Conservation (phyloP, 2,797 vertebrate genomes). For the Danionella dracula region DNA sequence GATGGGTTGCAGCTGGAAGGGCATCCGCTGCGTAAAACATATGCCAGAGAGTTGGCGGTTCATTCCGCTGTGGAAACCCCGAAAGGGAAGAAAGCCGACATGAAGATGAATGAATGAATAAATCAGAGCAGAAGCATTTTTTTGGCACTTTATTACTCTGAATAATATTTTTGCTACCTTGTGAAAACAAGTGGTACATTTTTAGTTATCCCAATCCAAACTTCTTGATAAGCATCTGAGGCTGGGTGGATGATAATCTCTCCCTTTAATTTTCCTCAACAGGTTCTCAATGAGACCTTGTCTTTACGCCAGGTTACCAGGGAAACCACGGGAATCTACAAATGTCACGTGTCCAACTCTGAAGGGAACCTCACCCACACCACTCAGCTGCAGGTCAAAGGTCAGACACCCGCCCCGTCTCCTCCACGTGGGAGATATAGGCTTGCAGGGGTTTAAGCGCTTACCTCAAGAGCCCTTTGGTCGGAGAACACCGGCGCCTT, state of each 20-base stretch:
- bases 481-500: not conserved
- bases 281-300: conserved; percentile 88
- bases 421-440: conserved; percentile 17
- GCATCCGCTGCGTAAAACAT: no score
- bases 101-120: no score
- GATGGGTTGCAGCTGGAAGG: no score
- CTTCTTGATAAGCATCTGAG: no score
- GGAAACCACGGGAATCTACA: conserved; percentile 81
- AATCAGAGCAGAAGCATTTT: no score
- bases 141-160: no score
- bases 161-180: no score
- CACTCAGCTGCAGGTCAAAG: conserved; percentile 88
- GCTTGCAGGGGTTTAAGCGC: not conserved
- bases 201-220: no score
- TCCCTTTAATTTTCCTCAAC: not conserved
- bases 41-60: no score
- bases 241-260: not conserved
- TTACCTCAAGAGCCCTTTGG: not conserved
- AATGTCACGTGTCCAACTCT: conserved; percentile 85
- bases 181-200: no score
- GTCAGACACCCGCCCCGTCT: conserved; percentile 60
- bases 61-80: no score
- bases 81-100: no score
- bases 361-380: conserved; percentile 84
- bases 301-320: conserved; percentile 72